Evolutionary conservation across 1,140 invertebrate genomes (phyloP), one percentile per base, ranked within the genome.

Genomic region (Vanessa atalanta): DNA sequence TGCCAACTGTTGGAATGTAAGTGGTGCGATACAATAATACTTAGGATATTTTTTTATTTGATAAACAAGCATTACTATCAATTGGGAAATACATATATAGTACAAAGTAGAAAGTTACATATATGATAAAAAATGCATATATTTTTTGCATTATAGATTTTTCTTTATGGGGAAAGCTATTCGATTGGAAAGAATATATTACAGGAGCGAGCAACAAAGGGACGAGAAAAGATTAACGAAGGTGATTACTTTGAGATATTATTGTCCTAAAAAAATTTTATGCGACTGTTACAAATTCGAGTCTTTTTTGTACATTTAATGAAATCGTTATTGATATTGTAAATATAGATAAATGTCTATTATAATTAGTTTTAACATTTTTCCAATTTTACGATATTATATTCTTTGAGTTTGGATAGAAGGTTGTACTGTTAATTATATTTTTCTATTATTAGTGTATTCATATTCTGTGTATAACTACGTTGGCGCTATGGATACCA

Each of bases 1-100:
- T 92, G 47, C 93, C 93, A 7, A 80, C 90, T n/a, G 73, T 90
- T 77, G 84, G 87, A 60, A 93, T 93, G 93, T 93, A 80, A 86
- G 93, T 86, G 48, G 0, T 31, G 16, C 15, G 51, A 3, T 5
- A 47, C 37, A 43, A 9, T 9, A 43, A 43, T 11, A 43, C 37
- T 20, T 55, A 55, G 12, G 20, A 23, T 12, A 57, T 61, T 15
- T 61, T 7, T 61, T 61, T n/a, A 13, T 37, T 14, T 51, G 12
- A 51, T 51, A 51, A 13, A 51, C 48, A 51, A n/a, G n/a, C 48
- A 14, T 15, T 8, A 51, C n/a, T 51, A 14, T 6, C 3, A 51
- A 43, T 43, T 43, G 26, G 26, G 3, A 31, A 31, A 31, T 2
- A 6, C 26, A 31, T 31, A 31, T 23, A 23, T 20, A 3, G 7